Percentiles rank a stretch among this genome's conserved stretches.
phyloP scores from a whole-genome alignment of 2,113 vertebrate species.

The Macrotis lagotis region DNA sequence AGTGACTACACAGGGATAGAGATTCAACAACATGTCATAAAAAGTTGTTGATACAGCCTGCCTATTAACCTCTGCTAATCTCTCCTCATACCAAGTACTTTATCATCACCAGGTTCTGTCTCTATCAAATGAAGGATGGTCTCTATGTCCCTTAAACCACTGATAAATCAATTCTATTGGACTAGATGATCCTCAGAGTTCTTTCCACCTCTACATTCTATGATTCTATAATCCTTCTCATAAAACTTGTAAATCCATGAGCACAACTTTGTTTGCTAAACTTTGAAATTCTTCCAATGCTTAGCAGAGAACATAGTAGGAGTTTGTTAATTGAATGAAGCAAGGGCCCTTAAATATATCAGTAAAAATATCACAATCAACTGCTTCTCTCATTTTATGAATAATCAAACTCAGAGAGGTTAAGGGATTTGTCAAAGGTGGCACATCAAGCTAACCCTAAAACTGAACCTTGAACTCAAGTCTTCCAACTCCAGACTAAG shows the following conservation, averaged over 20 bases:
- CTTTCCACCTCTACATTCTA: neutral
- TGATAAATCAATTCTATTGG: neutral
- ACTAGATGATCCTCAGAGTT: neutral
- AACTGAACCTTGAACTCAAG: neutral
- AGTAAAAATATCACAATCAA: neutral
- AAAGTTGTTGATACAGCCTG: neutral
- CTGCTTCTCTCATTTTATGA: neutral
- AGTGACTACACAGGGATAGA: neutral
- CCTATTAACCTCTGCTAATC: neutral
- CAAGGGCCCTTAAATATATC: neutral
- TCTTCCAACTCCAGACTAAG: neutral
- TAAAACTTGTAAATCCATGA: neutral
- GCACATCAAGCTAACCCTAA: neutral
- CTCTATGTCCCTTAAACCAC: neutral
- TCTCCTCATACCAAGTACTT: neutral
- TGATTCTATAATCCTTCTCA: neutral
- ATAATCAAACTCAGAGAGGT: neutral
- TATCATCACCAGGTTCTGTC: neutral
- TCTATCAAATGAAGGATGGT: neutral
- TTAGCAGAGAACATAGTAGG: neutral
- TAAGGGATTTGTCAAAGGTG: neutral
- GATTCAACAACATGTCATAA: neutral
- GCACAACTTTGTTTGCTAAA: neutral
- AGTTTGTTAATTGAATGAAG: neutral
- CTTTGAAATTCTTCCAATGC: neutral